Percentiles rank a stretch among this genome's conserved stretches.
Conservation (phyloP, 2,113 vertebrate genomes). For the Sinocyclocheilus rhinocerous region DNA sequence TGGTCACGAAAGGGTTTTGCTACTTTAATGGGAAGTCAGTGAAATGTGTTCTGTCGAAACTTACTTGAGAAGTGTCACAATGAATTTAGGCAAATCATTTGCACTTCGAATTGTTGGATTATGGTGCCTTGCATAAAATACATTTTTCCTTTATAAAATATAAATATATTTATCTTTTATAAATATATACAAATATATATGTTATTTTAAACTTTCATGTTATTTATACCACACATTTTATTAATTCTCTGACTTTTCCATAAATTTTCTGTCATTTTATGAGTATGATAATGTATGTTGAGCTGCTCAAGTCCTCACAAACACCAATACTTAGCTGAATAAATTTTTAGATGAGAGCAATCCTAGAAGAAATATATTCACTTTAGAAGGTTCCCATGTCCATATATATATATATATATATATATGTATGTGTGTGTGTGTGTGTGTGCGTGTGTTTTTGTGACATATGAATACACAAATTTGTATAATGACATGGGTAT, state of each 20-base stretch:
- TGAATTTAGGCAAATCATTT: background rate
- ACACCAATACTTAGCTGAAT: background rate
- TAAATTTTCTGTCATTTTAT: background rate
- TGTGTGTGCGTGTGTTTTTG: no score
- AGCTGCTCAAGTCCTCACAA: background rate
- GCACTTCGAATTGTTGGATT: background rate
- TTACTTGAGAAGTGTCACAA: constrained; percentile 23
- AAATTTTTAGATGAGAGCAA: background rate
- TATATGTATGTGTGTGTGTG: no score
- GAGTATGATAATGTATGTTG: background rate
- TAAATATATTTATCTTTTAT: background rate
- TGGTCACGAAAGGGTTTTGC: constrained; percentile 25
- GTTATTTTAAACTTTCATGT: background rate
- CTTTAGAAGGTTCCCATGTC: background rate
- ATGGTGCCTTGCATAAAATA: background rate
- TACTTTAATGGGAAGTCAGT: constrained; percentile 33
- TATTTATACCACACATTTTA: background rate
- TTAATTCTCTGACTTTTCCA: background rate
- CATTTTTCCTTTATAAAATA: background rate
- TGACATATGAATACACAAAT: no score
- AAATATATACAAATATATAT: background rate
- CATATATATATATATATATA: no score
- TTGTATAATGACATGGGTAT: no score
- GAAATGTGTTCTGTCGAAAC: constrained; percentile 20
- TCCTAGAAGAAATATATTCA: background rate